These are phyloP conservation scores for Hyppa rectilinea DNA, from an alignment of 2,888 invertebrate species.

Conservation along the genomic window DNA sequence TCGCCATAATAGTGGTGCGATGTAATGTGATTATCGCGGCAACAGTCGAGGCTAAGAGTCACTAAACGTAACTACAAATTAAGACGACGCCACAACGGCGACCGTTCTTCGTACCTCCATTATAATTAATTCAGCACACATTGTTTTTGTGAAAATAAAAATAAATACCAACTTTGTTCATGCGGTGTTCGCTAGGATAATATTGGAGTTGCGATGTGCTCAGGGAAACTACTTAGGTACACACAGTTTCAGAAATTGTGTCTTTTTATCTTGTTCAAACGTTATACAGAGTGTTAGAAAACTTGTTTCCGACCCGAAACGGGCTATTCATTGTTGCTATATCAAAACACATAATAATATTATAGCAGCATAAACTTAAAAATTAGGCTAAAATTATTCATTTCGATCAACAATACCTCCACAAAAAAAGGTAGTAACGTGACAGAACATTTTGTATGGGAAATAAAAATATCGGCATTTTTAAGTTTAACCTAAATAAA, in stretches of 20 bases:
- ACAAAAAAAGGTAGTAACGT: too few relatives aligned
- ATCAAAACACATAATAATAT: too few relatives aligned
- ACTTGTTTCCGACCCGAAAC: too few relatives aligned
- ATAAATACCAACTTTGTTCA: conserved; percentile 17
- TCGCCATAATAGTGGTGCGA: conserved; percentile 34
- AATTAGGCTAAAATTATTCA: too few relatives aligned
- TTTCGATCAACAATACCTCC: too few relatives aligned
- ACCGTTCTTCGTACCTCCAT: conserved; percentile 63
- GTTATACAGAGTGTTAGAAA: too few relatives aligned
- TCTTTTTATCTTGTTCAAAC: background rate
- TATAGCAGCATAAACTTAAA: too few relatives aligned
- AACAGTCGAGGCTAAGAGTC: conserved; percentile 62
- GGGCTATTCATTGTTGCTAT: too few relatives aligned
- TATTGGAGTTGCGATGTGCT: background rate
- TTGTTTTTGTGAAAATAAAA: conserved; percentile 40
- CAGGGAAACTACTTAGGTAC: background rate
- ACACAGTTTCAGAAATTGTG: background rate
- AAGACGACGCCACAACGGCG: conserved; percentile 62
- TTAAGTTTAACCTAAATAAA: too few relatives aligned
- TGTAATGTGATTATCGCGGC: conserved; percentile 65
- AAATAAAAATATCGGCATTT: too few relatives aligned
- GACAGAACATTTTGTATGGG: too few relatives aligned
- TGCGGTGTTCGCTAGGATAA: conserved; percentile 13
- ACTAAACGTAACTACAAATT: conserved; percentile 71
- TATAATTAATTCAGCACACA: conserved; percentile 68